Evolutionary conservation across 2,113 vertebrate genomes (phyloP).

Genomic region (Cacatua alba): DNA sequence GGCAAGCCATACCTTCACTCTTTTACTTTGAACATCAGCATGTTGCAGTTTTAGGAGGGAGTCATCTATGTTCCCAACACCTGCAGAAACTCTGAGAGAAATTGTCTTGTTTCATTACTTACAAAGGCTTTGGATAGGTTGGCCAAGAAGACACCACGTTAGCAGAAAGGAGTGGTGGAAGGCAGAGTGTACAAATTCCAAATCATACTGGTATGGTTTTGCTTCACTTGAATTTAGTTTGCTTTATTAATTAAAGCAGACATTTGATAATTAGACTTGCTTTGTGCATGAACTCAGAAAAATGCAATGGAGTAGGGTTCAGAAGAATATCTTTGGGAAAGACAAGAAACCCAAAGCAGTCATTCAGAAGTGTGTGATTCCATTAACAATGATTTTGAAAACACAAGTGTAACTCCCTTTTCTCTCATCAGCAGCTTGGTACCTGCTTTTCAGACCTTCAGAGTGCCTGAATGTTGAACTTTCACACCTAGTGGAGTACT

Average conservation of each 20-base stretch:
- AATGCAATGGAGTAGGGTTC: background rate
- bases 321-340: background rate
- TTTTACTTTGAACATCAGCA: background rate
- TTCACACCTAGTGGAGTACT: background rate
- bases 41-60: background rate
- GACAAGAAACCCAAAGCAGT: background rate
- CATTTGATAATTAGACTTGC: background rate
- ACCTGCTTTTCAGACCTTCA: background rate
- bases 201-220: background rate
- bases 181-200: background rate
- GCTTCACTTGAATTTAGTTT: background rate
- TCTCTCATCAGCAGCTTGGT: background rate
- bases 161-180: background rate
- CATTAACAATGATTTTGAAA: background rate
- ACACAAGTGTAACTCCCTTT: background rate
- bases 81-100: background rate
- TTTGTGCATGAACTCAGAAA: background rate
- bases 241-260: background rate
- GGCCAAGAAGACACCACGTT: background rate
- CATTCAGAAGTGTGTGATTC: background rate
- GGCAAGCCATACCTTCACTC: background rate
- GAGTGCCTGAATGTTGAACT: background rate
- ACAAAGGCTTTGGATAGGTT: background rate
- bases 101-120: background rate
- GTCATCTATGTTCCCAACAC: background rate